Conservation (phyloP, 2,113 vertebrate species). For the Gobius niger region DNA sequence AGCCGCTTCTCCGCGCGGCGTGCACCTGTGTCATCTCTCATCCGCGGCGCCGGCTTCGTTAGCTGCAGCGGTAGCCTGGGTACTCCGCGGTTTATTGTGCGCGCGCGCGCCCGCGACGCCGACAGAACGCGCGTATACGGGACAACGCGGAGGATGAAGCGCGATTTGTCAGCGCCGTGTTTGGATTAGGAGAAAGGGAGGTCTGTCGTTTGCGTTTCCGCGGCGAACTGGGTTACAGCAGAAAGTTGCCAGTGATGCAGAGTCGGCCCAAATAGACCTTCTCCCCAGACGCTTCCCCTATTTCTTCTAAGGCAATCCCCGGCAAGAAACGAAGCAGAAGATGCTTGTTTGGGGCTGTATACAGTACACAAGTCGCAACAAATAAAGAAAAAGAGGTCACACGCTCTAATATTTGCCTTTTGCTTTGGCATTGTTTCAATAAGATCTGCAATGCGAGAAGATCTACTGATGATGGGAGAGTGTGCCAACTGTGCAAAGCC, state of each 20-base stretch:
- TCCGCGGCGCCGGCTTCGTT: conserved; percentile 24
- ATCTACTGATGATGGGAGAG: too few species aligned
- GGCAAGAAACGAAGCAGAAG: not conserved
- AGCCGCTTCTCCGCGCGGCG: conserved; percentile 23
- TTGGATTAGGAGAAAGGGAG: not conserved
- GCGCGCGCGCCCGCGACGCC: not conserved
- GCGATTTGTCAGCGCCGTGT: not conserved
- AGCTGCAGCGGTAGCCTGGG: conserved; percentile 12
- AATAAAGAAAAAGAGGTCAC: too few species aligned
- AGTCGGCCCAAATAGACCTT: not conserved
- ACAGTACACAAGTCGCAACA: too few species aligned
- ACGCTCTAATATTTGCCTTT: too few species aligned
- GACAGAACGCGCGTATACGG: not conserved
- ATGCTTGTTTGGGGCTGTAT: too few species aligned
- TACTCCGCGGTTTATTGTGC: not conserved
- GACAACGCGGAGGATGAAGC: not conserved
- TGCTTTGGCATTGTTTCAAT: too few species aligned
- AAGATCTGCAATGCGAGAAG: too few species aligned
- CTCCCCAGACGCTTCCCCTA: not conserved
- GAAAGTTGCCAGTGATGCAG: not conserved
- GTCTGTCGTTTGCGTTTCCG: not conserved
- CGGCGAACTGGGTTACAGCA: not conserved
- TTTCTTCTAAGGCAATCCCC: not conserved
- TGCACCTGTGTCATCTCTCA: conserved; percentile 27
- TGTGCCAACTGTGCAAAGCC: too few species aligned